Percentiles rank a stretch among this genome's conserved stretches.
These are phyloP conservation scores for Scrobipalpa costella DNA, from an alignment of 2,888 invertebrate species.

Conservation along the genomic window DNA sequence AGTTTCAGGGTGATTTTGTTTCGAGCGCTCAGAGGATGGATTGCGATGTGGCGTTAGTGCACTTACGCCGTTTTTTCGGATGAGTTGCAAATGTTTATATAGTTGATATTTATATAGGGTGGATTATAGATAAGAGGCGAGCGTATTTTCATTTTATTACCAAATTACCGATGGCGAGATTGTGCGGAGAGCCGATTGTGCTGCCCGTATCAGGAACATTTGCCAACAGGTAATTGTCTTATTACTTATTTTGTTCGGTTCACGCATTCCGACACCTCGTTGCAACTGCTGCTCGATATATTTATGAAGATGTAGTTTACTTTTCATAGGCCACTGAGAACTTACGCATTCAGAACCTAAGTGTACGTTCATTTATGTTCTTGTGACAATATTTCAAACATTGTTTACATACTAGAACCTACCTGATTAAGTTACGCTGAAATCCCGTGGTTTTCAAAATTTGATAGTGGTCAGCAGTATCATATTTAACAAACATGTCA, in stretches of 20 bases:
- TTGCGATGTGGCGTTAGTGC: slow-evolving; percentile 15
- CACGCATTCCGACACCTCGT: slow-evolving; percentile 57
- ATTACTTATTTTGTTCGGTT: slow-evolving; percentile 62
- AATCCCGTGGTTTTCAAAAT: no score
- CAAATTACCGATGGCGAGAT: slow-evolving; percentile 80
- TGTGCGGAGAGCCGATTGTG: slow-evolving; percentile 63
- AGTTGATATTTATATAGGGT: slow-evolving; percentile 72
- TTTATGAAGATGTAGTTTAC: not conserved
- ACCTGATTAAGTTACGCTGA: no score
- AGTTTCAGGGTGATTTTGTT: slow-evolving; percentile 32
- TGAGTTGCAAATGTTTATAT: slow-evolving; percentile 67
- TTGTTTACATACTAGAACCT: no score
- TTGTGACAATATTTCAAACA: no score
- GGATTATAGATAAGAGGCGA: slow-evolving; percentile 76
- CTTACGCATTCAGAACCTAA: not conserved
- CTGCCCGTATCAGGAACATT: slow-evolving; percentile 65
- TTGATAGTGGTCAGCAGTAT: no score
- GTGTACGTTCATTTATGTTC: no score
- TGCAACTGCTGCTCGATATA: not conserved
- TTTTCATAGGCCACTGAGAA: not conserved
- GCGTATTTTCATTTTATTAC: slow-evolving; percentile 82
- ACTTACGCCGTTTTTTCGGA: slow-evolving; percentile 39
- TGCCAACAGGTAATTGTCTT: slow-evolving; percentile 74
- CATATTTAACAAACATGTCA: no score
- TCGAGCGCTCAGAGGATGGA: slow-evolving; percentile 13